Conservation (phyloP, 2,113 vertebrate genomes). For the Diglossa brunneiventris region DNA sequence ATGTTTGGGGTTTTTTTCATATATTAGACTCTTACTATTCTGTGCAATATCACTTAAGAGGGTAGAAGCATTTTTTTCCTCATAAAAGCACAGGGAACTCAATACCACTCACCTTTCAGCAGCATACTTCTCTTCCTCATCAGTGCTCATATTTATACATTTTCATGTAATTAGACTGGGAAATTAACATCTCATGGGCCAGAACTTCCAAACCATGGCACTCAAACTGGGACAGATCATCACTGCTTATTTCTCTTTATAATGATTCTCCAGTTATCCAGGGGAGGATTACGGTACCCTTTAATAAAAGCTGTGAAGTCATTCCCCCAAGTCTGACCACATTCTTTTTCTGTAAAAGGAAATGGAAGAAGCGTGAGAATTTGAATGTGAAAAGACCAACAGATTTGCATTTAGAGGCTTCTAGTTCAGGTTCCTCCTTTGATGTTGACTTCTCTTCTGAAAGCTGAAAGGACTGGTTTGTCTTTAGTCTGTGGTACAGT, state of each 20-base stretch:
- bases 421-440: neutral
- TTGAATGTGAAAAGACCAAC: constrained; percentile 21
- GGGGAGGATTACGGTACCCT: neutral
- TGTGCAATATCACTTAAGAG: neutral
- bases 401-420: constrained; percentile 38
- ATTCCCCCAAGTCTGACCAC: neutral
- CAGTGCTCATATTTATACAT: neutral
- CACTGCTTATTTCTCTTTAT: neutral
- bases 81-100: neutral
- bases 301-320: constrained; percentile 14
- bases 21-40: neutral
- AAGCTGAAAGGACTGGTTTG: constrained; percentile 49
- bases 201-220: neutral
- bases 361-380: constrained; percentile 17
- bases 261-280: neutral
- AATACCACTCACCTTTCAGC: neutral
- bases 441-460: constrained; percentile 18
- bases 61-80: neutral
- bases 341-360: constrained; percentile 18
- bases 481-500: constrained; percentile 5
- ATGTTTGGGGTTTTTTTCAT: neutral
- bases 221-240: neutral
- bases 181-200: neutral
- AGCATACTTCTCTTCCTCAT: neutral
- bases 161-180: neutral